Percentiles rank a stretch among this genome's conserved stretches.
Evolutionary conservation across 1,140 invertebrate genomes (phyloP).

Genomic region (Brachionus sp.): DNA sequence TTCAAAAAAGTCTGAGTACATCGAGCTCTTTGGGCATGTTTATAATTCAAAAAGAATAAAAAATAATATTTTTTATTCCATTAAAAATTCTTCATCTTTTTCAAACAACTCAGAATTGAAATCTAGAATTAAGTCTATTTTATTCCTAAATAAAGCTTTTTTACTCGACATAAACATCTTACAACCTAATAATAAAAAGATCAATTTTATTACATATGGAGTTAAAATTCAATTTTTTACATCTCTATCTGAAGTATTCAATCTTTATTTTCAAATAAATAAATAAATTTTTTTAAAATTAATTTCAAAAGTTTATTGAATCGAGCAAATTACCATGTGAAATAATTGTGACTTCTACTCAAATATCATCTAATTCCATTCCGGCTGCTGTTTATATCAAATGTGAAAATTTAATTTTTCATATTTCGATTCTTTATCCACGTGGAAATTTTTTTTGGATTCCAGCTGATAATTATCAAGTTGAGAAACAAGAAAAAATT

Average conservation of each 20-base stretch:
- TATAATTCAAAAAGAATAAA: background rate
- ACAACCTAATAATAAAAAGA: background rate
- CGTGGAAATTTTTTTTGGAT: background rate
- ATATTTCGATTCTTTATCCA: background rate
- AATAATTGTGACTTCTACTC: background rate
- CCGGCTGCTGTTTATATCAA: background rate
- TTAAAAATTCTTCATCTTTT: background rate
- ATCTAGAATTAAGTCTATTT: background rate
- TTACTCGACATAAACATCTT: background rate
- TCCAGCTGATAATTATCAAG: background rate
- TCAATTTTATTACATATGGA: background rate
- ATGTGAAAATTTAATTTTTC: background rate
- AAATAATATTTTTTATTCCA: background rate
- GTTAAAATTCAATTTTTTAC: background rate
- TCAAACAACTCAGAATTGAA: background rate
- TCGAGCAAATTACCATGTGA: background rate
- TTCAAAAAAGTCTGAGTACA: background rate
- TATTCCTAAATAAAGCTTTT: background rate
- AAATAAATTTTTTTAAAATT: background rate
- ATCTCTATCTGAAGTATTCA: background rate
- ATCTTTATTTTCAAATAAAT: too few relatives aligned
- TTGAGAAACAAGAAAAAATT: background rate
- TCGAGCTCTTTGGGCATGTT: background rate
- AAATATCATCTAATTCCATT: background rate
- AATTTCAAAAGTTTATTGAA: background rate